Evolutionary conservation across 2,797 vertebrate species (phyloP).

Genomic region (Acridotheres tristis): DNA sequence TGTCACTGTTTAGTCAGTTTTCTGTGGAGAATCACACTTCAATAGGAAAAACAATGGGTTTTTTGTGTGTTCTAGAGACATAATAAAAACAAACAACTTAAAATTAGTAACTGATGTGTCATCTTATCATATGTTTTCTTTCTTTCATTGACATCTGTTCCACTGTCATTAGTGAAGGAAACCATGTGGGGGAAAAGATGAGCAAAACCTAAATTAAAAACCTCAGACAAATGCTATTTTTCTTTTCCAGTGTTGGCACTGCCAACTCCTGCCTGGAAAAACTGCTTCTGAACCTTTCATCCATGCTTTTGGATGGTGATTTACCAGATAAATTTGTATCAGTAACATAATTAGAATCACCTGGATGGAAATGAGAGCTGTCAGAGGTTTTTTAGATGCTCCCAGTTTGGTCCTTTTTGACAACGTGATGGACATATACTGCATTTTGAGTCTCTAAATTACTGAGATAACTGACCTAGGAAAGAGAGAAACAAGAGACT

Average conservation of each 20-base stretch:
- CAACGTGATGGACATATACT: not conserved
- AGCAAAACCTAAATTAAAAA: not conserved
- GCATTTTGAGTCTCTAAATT: not conserved
- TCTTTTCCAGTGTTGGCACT: not conserved
- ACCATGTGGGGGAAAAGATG: fast-evolving
- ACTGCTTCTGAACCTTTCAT: not conserved
- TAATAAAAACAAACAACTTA: constrained; percentile 30
- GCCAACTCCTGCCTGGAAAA: not conserved
- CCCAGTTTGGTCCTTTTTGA: not conserved
- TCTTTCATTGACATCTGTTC: not conserved
- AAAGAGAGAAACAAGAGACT: not conserved
- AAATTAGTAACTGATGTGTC: constrained; percentile 50
- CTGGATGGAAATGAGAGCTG: not conserved
- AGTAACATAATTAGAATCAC: not conserved
- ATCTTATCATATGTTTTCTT: constrained; percentile 10
- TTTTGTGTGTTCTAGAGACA: not conserved
- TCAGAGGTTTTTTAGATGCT: not conserved
- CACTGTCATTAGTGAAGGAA: not conserved
- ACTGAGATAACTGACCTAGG: not conserved
- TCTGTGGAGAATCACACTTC: not conserved
- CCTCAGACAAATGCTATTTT: not conserved
- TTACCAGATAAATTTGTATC: not conserved
- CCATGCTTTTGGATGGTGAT: not conserved
- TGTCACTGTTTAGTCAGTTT: constrained; percentile 59
- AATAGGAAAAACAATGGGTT: not conserved